Percentiles rank a stretch among this genome's conserved stretches.
Evolutionary conservation across 2,113 vertebrate species (phyloP).

Genomic region (Hipposideros armiger): DNA sequence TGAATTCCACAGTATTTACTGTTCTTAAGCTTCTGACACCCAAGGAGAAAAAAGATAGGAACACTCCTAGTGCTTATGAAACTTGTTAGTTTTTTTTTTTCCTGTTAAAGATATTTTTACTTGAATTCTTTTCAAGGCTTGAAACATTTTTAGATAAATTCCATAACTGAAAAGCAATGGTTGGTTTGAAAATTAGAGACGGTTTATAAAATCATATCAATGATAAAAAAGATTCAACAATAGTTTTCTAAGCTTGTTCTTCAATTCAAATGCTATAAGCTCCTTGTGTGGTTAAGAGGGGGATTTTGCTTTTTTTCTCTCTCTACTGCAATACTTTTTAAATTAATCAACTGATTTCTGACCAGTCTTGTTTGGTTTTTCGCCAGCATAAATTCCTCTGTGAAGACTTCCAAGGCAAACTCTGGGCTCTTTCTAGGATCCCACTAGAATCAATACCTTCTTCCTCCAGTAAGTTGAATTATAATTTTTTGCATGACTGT

Average conservation of each 20-base stretch:
- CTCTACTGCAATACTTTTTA: neutral
- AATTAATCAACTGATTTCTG: neutral
- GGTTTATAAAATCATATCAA: neutral
- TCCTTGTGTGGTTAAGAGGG: neutral
- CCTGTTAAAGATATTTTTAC: constrained; percentile 75
- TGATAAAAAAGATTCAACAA: neutral
- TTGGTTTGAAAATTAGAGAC: constrained; percentile 38
- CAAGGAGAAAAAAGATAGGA: constrained; percentile 41
- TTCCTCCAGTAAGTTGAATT: neutral
- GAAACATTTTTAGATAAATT: constrained; percentile 38
- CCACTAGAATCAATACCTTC: neutral
- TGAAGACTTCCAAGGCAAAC: neutral
- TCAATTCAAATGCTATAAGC: neutral
- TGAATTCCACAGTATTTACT: constrained; percentile 55
- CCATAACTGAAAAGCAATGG: constrained; percentile 4
- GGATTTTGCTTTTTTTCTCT: neutral
- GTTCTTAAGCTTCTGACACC: constrained; percentile 55
- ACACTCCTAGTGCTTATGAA: constrained; percentile 41
- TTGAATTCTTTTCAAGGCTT: constrained; percentile 48
- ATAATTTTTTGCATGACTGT: neutral
- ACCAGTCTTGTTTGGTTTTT: neutral
- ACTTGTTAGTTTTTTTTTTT: constrained; percentile 72
- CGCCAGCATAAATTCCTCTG: neutral
- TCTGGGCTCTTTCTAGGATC: neutral
- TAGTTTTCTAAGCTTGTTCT: neutral